A percentile compares a stretch with the other conserved stretches of the same genome.
Conservation (phyloP, 2,113 vertebrate species). For the Platichthys flesus region DNA sequence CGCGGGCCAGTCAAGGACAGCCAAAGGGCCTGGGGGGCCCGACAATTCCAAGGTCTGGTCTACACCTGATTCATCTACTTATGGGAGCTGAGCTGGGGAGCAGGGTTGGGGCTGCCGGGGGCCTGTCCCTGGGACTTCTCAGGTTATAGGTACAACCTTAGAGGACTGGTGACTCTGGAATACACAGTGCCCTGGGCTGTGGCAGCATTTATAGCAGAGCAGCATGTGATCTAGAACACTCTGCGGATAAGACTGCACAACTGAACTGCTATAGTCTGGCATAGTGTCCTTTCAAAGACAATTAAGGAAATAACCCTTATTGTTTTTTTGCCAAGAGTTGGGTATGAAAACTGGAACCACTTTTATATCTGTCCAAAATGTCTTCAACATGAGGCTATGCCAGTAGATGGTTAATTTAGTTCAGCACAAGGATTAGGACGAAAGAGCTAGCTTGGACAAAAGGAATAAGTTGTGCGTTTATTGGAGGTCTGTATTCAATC, state of each 20-base stretch:
- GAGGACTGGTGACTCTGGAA: slow-evolving; percentile 82
- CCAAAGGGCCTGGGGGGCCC: no score
- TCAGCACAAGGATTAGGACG: no score
- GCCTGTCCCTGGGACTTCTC: slow-evolving; percentile 87
- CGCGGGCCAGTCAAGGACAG: no score
- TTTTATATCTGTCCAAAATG: no score
- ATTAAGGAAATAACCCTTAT: not conserved
- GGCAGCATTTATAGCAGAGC: slow-evolving; percentile 79
- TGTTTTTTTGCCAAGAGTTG: no score
- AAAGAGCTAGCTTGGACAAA: no score
- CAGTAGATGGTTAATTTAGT: no score
- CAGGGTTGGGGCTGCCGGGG: slow-evolving; percentile 65
- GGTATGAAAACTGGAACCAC: no score
- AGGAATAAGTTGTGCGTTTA: no score
- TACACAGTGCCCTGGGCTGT: slow-evolving; percentile 79
- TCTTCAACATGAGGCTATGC: no score
- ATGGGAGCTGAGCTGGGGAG: slow-evolving; percentile 83
- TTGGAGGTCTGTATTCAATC: no score
- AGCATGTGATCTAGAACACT: slow-evolving; percentile 80
- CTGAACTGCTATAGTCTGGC: not conserved
- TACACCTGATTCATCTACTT: slow-evolving; percentile 81
- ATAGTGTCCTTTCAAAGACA: slow-evolving; percentile 6
- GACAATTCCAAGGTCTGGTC: not conserved
- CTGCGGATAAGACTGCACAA: slow-evolving; percentile 71
- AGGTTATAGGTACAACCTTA: slow-evolving; percentile 71